phyloP scores from a whole-genome alignment of 2,113 vertebrate species.

The Probosciger aterrimus region DNA sequence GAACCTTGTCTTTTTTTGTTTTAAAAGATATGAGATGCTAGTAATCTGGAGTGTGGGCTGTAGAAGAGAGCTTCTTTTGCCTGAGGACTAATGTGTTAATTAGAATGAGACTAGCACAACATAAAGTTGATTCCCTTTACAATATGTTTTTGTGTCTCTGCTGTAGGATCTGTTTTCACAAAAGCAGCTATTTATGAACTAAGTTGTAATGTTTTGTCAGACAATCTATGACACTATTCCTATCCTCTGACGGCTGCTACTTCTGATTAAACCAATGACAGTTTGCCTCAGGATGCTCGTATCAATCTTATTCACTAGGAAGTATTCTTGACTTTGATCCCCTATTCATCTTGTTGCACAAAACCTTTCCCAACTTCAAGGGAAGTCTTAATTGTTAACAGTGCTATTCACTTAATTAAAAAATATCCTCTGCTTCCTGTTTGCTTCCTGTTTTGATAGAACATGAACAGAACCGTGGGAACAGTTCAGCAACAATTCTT shows the following conservation, averaged over 20 bases:
- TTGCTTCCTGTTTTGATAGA: neutral
- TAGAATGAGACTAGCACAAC: conserved; percentile 46
- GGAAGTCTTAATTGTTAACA: neutral
- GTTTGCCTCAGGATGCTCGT: conserved; percentile 19
- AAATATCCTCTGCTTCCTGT: neutral
- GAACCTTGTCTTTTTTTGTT: neutral
- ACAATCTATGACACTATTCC: conserved; percentile 31
- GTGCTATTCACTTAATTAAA: neutral
- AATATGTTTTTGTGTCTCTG: conserved; percentile 38
- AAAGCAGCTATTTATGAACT: conserved; percentile 50
- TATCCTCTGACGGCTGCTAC: conserved; percentile 2
- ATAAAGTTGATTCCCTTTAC: conserved; percentile 17
- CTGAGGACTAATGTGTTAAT: conserved; percentile 11
- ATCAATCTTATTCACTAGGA: neutral
- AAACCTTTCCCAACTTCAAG: neutral
- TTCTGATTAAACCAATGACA: neutral
- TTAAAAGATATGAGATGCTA: neutral
- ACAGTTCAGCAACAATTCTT: neutral
- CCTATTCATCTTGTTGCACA: neutral
- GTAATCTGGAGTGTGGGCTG: neutral
- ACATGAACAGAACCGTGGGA: neutral
- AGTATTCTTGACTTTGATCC: neutral
- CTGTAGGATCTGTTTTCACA: conserved; percentile 35
- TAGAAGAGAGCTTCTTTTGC: neutral
- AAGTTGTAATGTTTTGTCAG: conserved; percentile 35